These are phyloP conservation scores for Sinodicranocentrus sp. DNA, from an alignment of 2,888 invertebrate species.

Conservation along the genomic window DNA sequence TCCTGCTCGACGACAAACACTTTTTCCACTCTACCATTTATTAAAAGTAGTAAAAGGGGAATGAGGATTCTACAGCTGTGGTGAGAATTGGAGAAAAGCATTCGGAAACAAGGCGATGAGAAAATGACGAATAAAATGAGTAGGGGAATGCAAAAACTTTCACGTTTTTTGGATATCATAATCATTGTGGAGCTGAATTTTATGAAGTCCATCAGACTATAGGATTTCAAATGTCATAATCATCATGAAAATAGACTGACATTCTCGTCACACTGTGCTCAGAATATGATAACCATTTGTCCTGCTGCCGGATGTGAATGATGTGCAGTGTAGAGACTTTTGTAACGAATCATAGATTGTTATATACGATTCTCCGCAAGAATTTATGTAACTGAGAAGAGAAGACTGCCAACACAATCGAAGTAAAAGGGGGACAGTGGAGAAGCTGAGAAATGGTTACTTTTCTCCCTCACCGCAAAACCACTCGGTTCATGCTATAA, in stretches of 20 bases:
- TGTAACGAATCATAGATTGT: background rate
- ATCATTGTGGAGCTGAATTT: background rate
- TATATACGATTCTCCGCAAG: background rate
- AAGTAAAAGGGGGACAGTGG: background rate
- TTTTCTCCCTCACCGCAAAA: conserved; percentile 12
- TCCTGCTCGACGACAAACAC: too few relatives aligned
- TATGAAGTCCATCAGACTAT: conserved; percentile 9
- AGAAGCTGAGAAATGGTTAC: background rate
- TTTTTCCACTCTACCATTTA: too few relatives aligned
- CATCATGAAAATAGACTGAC: conserved; percentile 37
- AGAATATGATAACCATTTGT: background rate
- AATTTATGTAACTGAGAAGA: background rate
- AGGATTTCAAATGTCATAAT: conserved; percentile 44
- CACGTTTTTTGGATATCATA: background rate
- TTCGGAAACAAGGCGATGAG: too few relatives aligned
- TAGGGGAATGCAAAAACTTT: background rate
- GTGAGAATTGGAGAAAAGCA: too few relatives aligned
- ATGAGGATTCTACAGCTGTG: too few relatives aligned
- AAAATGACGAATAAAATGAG: too few relatives aligned
- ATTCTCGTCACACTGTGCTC: conserved; percentile 27
- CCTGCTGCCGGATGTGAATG: conserved; percentile 8
- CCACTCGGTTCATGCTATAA: conserved; percentile 40
- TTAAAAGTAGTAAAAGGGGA: too few relatives aligned
- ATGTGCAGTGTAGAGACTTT: too few relatives aligned
- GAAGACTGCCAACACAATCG: conserved; percentile 1